These are phyloP conservation scores for Oreochromis tanganicae DNA, from an alignment of 2,113 vertebrate species.

Conservation along the genomic window DNA sequence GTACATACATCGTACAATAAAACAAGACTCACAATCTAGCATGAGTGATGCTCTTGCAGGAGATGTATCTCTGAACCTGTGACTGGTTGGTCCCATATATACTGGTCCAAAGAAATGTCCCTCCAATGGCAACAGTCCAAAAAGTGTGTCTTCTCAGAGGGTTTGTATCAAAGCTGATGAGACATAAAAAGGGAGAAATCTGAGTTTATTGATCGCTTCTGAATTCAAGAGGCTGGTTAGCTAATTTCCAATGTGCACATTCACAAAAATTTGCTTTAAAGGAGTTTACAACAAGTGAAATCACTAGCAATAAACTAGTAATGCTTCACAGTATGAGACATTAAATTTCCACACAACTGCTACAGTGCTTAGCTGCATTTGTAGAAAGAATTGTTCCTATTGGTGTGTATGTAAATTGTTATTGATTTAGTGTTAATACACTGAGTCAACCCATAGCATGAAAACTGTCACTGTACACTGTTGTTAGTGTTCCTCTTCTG, in stretches of 20 bases:
- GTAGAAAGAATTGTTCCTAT: not conserved
- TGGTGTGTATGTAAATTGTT: rapidly evolving
- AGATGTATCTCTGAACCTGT: constrained; percentile 93
- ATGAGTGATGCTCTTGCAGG: constrained; percentile 86
- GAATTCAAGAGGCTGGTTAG: not conserved
- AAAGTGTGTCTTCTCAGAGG: constrained; percentile 90
- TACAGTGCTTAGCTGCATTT: not conserved
- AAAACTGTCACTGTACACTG: not conserved
- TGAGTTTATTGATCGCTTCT: not conserved
- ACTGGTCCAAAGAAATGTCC: constrained; percentile 83
- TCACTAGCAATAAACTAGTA: not conserved
- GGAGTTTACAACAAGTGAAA: not conserved
- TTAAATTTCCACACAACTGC: not conserved
- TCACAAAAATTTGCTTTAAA: not conserved
- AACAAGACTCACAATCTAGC: constrained; percentile 84
- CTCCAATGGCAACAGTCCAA: constrained; percentile 88
- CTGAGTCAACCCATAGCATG: not conserved
- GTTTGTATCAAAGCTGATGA: constrained; percentile 81
- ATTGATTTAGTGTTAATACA: not conserved
- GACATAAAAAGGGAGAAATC: not conserved
- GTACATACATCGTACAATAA: rapidly evolving
- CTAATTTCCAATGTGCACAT: not conserved
- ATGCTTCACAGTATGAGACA: not conserved
- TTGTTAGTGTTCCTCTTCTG: not conserved
- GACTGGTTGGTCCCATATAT: constrained; percentile 91